Conservation (phyloP, 2,888 invertebrate species). For the Tipula vernalis region DNA sequence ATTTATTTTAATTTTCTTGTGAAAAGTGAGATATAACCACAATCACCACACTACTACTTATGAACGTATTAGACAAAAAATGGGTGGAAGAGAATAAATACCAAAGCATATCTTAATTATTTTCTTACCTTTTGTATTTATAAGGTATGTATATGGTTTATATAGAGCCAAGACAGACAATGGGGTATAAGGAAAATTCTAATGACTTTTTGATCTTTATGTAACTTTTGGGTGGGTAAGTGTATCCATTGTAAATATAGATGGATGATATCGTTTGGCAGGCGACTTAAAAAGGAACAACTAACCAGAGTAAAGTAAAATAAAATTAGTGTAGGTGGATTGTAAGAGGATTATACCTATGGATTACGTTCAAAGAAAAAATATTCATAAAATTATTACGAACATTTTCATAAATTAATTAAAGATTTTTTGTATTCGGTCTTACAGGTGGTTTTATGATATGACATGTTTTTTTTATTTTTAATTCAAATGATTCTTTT, state of each 20-base stretch:
- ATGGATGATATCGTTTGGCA: background rate
- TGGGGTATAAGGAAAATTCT: background rate
- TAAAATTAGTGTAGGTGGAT: background rate
- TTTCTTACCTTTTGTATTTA: background rate
- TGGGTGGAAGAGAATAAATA: background rate
- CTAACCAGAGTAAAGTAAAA: background rate
- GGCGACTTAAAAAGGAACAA: background rate
- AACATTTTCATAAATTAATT: background rate
- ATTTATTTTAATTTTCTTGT: background rate
- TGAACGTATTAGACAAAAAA: background rate
- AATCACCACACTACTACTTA: background rate
- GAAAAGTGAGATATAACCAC: background rate
- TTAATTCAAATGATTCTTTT: too few species aligned
- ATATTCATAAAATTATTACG: background rate
- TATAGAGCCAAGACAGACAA: background rate
- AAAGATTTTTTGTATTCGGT: background rate
- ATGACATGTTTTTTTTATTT: background rate
- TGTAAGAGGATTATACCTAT: background rate
- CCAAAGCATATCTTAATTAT: background rate
- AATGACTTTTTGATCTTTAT: background rate
- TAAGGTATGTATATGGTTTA: too few species aligned
- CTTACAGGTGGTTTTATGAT: background rate
- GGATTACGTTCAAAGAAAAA: background rate
- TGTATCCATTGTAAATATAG: background rate
- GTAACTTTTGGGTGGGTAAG: background rate